Evolutionary conservation across 2,797 vertebrate species (phyloP), one percentile per base, ranked within the genome.

Genomic region (Melanotaenia parkinsoni): DNA sequence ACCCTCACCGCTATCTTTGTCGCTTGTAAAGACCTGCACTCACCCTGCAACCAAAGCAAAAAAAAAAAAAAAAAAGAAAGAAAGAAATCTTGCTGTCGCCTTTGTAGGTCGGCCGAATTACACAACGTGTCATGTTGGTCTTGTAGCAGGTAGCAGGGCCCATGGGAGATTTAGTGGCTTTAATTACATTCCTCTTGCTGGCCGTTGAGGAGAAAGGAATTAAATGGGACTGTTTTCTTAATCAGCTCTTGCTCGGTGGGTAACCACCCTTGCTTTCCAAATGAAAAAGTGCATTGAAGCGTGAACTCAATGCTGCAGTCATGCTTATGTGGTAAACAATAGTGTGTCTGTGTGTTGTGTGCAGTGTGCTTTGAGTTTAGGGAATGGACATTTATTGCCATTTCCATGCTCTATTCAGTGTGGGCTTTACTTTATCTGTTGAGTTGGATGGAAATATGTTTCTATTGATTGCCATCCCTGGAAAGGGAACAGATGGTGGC

Each of bases 171-270:
- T 89, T 93, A 90, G 85, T 88, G 87, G 88, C 87, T 94, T 94
- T 94, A 93, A 94, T 93, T 94, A 94, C 93, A 94, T 93, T 93
- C 93, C 88, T 93, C 86, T 93, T 86, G 90, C 90, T 80, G 88
- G 91, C 92, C 87, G 79, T 92, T 85, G 87, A 90, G 84, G 86
- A 92, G 90, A 92, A 91, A 90, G 88, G 89, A 95, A 94, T 93
- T 93, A 93, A 92, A 93, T 87, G 84, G 89, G 91, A 88, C 91
- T 91, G 89, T 92, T 94, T 94, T 92, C 89, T 93, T 93, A 94
- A 93, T 94, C 91, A 93, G 91, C 88, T 91, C 89, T 90, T 63
- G 72, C 89, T 92, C 86, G 16, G 89, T 86, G 87, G 90, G 89
- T 90, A 89, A 87, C 91, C 89, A 92, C 83, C 86, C 83, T 73